A percentile compares a stretch with the other conserved stretches of the same genome.
phyloP scores from a whole-genome alignment of 2,888 invertebrate species.

The Megastigmus dorsalis region DNA sequence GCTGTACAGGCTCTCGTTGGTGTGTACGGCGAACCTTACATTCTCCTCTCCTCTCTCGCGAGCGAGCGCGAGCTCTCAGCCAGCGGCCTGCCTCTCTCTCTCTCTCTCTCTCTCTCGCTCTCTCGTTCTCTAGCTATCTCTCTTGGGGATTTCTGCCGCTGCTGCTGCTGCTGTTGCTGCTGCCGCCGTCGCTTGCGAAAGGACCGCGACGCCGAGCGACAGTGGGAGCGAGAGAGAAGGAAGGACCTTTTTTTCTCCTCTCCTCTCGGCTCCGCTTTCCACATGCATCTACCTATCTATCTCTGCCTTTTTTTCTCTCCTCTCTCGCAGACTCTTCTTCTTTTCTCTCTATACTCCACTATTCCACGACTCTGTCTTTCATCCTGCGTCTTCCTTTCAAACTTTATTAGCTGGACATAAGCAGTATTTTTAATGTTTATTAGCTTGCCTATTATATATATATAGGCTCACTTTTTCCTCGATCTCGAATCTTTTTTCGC shows the following conservation, averaged over 20 bases:
- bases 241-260: slow-evolving; percentile 10
- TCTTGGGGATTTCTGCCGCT: slow-evolving; percentile 36
- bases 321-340: background rate
- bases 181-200: slow-evolving; percentile 38
- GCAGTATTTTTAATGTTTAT: no score
- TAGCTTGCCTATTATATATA: background rate
- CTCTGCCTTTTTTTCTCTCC: background rate
- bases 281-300: slow-evolving; percentile 20
- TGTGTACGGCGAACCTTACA: slow-evolving; percentile 38
- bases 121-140: slow-evolving; percentile 11
- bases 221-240: slow-evolving; percentile 23
- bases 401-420: no score
- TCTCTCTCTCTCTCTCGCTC: background rate
- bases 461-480: background rate
- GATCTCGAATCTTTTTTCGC: background rate
- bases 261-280: background rate
- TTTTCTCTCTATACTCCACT: background rate
- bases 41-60: slow-evolving; percentile 42
- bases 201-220: slow-evolving; percentile 27
- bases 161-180: no score
- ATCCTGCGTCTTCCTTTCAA: background rate
- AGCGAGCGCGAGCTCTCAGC: slow-evolving; percentile 14
- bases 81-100: slow-evolving; percentile 1
- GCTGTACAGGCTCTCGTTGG: slow-evolving; percentile 47
- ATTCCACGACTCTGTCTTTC: slow-evolving; percentile 1